Evolutionary conservation across 1,140 invertebrate species (phyloP).

Genomic region (Drosophila tropicalis): DNA sequence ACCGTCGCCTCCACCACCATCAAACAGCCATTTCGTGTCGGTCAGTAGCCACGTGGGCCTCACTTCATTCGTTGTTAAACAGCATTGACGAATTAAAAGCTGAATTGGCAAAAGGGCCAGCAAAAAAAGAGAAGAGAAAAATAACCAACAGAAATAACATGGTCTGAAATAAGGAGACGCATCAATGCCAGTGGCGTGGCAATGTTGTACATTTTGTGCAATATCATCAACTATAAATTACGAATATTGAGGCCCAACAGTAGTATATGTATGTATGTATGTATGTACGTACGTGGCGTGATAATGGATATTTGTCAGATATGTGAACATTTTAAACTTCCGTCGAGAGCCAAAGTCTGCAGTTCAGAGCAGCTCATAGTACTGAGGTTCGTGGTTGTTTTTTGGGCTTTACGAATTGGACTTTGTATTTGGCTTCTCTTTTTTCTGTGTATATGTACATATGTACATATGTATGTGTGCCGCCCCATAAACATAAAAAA

Average conservation of each 20-base stretch:
- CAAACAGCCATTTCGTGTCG: constrained; percentile 20
- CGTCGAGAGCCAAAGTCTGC: constrained; percentile 22
- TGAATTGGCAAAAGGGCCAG: constrained; percentile 69
- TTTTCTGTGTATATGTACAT: constrained; percentile 28
- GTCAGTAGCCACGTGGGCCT: constrained; percentile 36
- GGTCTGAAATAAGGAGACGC: background rate
- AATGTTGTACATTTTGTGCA: constrained; percentile 60
- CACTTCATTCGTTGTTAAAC: constrained; percentile 62
- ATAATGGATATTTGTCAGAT: constrained; percentile 82
- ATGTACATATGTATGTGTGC: constrained; percentile 36
- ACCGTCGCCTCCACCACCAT: constrained; percentile 40
- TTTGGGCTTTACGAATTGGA: constrained; percentile 46
- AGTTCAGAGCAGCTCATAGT: background rate
- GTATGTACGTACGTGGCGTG: constrained; percentile 70
- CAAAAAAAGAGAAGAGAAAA: constrained; percentile 27
- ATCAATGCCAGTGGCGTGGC: background rate
- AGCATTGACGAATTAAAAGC: constrained; percentile 78
- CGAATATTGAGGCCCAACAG: constrained; percentile 74
- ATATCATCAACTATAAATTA: constrained; percentile 82
- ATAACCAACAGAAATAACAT: constrained; percentile 3
- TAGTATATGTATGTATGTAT: constrained; percentile 42
- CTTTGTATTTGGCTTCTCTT: constrained; percentile 22
- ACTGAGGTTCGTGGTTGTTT: constrained; percentile 26
- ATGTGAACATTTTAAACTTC: constrained; percentile 79
- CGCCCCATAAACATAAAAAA: constrained; percentile 75